Base-by-base conservation (phyloP, 2,888 invertebrate species). In the Encarsia formosa region DNA sequence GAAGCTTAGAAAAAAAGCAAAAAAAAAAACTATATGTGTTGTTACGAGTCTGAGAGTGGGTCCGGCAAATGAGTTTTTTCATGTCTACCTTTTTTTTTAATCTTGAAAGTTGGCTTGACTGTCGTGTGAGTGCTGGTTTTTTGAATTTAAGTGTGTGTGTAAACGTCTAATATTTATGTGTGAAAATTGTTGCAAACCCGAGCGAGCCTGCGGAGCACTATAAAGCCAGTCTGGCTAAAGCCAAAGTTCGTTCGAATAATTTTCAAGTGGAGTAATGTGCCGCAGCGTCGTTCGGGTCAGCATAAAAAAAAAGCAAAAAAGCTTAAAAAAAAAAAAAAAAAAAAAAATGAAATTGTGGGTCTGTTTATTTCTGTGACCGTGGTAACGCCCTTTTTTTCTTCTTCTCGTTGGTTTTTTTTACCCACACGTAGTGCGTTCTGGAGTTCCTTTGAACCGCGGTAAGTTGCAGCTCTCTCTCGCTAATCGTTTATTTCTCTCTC, bases 371-470 rank as follows among this genome's bases (percentile, higher is more conserved):
- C 67, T 73, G 73, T 73, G 73, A 73, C 73, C 72, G 71, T 71
- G 73, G 71, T 73, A 73, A 73, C 73, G 72, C 73, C 73, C 71
- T 74, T 74, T n/a, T n/a, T n/a, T n/a, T n/a, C n/a, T n/a, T 73
- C 70, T 73, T 73, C 71, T 73, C 73, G 70, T 74, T 73, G 73
- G 73, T 73, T 71, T 71, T 73, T 72, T n/a, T n/a, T 61, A 65
- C 74, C 71, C 71, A 72, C 73, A 74, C 72, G 86, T 90, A 92
- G 92, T 89, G 90, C 90, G 87, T 93, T 92, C 90, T 92, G 92
- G 92, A 92, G 89, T 87, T 91, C 91, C 87, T 92, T 92, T 88
- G 89, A 89, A 85, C 91, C 91, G 87, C 88, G 92, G 92, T 93
- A 92, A 92, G 92, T 92, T 86, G 83, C 86, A 82, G 72, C 70